Conservation (phyloP, 1,140 invertebrate genomes). For the Drosophila chauvacae region DNA sequence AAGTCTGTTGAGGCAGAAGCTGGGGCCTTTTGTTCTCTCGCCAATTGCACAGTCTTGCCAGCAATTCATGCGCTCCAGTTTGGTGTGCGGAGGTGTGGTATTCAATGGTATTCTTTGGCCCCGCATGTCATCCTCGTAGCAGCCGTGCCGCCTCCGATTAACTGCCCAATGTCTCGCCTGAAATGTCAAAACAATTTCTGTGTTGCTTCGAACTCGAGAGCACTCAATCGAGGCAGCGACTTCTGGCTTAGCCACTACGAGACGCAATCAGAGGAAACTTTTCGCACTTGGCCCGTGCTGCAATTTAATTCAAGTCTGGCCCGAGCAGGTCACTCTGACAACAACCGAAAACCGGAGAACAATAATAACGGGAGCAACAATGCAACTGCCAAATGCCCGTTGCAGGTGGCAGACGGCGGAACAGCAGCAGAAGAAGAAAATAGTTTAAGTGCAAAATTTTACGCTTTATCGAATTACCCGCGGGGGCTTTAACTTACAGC, state of each 20-base stretch:
- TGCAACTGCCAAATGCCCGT: conserved; percentile 66
- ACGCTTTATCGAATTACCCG: conserved; percentile 83
- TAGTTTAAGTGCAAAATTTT: conserved; percentile 84
- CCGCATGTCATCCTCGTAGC: background rate
- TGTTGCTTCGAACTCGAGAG: conserved; percentile 31
- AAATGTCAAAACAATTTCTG: conserved; percentile 20
- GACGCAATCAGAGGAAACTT: conserved; percentile 67
- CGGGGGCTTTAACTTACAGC: conserved; percentile 79
- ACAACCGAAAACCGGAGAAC: conserved; percentile 43
- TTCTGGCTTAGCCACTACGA: conserved; percentile 24
- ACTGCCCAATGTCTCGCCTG: conserved; percentile 18
- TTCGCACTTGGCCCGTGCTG: conserved; percentile 42
- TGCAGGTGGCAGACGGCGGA: background rate
- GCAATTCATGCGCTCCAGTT: conserved; percentile 25
- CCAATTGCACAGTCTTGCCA: conserved; percentile 34
- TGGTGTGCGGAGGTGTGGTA: background rate
- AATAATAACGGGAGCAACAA: conserved; percentile 47
- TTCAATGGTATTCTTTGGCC: background rate
- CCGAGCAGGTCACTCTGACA: conserved; percentile 59
- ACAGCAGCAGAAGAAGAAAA: conserved; percentile 50
- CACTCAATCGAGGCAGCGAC: conserved; percentile 41
- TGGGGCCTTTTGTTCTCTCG: conserved; percentile 28
- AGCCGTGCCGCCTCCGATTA: conserved; percentile 17
- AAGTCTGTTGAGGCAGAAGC: conserved; percentile 15
- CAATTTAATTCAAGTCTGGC: conserved; percentile 60